phyloP scores from a whole-genome alignment of 2,888 invertebrate genomes.

The Lymantria monacha region DNA sequence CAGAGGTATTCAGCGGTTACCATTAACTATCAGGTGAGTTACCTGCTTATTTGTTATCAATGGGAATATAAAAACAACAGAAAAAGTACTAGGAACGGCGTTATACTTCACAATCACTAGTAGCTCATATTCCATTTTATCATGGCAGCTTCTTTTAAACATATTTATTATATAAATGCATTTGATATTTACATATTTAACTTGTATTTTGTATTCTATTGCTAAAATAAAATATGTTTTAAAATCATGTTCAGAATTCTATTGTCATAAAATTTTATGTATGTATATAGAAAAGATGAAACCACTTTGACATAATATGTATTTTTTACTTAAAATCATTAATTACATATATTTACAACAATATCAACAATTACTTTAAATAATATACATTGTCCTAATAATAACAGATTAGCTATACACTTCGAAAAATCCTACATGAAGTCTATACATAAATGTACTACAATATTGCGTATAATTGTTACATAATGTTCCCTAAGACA shows the following conservation, averaged over 20 bases:
- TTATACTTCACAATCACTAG: too few relatives aligned
- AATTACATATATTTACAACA: slow-evolving; percentile 68
- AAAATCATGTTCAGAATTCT: neutral
- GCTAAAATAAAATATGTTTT: too few relatives aligned
- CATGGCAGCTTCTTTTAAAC: too few relatives aligned
- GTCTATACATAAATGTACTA: slow-evolving; percentile 37
- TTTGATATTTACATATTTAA: too few relatives aligned
- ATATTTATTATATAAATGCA: too few relatives aligned
- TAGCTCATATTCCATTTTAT: too few relatives aligned
- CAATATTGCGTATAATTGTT: slow-evolving; percentile 34
- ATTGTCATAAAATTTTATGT: neutral
- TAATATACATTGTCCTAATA: slow-evolving; percentile 45
- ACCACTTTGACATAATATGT: slow-evolving; percentile 33
- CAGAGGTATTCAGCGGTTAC: too few relatives aligned
- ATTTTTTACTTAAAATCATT: slow-evolving; percentile 54
- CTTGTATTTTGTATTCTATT: too few relatives aligned
- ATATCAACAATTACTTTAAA: slow-evolving; percentile 60
- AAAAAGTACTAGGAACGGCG: too few relatives aligned
- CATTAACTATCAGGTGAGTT: too few relatives aligned
- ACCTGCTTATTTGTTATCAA: too few relatives aligned
- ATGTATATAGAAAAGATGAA: slow-evolving; percentile 16
- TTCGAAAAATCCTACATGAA: slow-evolving; percentile 32
- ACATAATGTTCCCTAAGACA: slow-evolving; percentile 53
- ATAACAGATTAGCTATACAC: slow-evolving; percentile 56
- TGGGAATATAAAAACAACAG: too few relatives aligned